Evolutionary conservation across 1,140 invertebrate genomes (phyloP), one percentile per base, ranked within the genome.

Genomic region (Caerostris extrusa): DNA sequence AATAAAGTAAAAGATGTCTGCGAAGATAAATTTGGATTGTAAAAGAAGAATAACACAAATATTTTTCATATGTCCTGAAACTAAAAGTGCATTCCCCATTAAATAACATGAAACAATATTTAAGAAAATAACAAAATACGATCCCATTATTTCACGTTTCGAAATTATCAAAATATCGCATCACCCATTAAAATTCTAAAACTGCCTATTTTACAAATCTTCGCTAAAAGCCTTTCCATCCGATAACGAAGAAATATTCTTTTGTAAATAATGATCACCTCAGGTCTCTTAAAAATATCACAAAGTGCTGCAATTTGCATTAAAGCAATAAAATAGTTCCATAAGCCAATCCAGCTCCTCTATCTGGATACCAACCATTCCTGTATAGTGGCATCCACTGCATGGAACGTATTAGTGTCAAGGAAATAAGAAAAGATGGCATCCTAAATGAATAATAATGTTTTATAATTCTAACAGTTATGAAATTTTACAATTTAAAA

Each of bases 391-490:
- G 3, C 8, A 77, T 7, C 10, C 12, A 10, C 10, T 50, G 10
- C 34, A 12, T 8, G 10, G 34, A 53, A 5, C 7, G 7, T 50
- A 77, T 77, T 50, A 77, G 34, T 77, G 34, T 77, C 71, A 3
- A 12, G 3, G 12, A 12, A 53, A 77, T 50, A 34, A 77, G 71
- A 53, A 77, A n/a, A 77, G 10, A 77, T 14, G 34, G 71, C 71
- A 12, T 50, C 71, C 71, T 77, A 77, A 77, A 77, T 77, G 71
- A 77, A 77, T 77, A 77, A n/a, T n/a, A n/a, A n/a, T n/a, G n/a
- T n/a, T n/a, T n/a, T n/a, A n/a, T n/a, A n/a, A n/a, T n/a, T n/a
- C n/a, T n/a, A n/a, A n/a, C n/a, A n/a, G n/a, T n/a, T n/a, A n/a
- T n/a, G n/a, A n/a, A n/a, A n/a, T n/a, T n/a, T n/a, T n/a, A n/a